Evolutionary conservation across 2,797 vertebrate genomes (phyloP), one percentile per base, ranked within the genome.

Genomic region (Columba guinea): DNA sequence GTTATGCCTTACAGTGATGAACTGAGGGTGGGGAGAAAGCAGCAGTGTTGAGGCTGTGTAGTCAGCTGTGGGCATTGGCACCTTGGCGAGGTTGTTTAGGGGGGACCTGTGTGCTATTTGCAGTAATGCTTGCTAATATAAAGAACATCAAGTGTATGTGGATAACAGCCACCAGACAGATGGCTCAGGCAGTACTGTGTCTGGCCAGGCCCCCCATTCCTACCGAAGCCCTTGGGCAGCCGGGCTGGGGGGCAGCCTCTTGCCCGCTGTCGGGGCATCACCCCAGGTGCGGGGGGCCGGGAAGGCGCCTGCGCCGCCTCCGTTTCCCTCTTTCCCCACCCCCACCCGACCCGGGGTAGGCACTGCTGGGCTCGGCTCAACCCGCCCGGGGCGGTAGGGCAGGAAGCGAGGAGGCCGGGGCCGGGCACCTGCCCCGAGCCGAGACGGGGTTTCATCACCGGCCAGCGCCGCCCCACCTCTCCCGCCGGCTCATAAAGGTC

Each of bases 1-100:
- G 1, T 20, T 23, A 37, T 4, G 27, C 27, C 34, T 39, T 0
- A 1, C 27, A 7, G 2, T 4, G 21, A 4, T 23, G 69, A n/a
- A 9, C 1, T 3, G n/a, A 32, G 51, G 23, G 58, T 60, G 13
- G 9, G 70, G 17, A 2, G 74, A 27, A 58, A 41, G 60, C 27
- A 13, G 64, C 2, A 3, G 19, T 19, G 35, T 27, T 4, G 5
- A 23, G 37, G 30, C 15, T 30, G 32, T 41, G 60, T 49, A 4
- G 8, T 12, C 63, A 30, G 23, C 32, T 2, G 0, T 4, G 28
- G 37, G 46, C 32, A 64, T 34, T 35, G 1, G 16, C 2, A 26
- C n/a, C 24, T 6, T 5, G 41, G 35, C 30, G 41, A 10, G 30
- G 6, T n/a, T 9, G 64, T 48, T 68, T 30, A 3, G 41, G 7